Evolutionary conservation across 2,888 invertebrate species (phyloP), one percentile per base, ranked within the genome.

Genomic region (Calameuta idolon): DNA sequence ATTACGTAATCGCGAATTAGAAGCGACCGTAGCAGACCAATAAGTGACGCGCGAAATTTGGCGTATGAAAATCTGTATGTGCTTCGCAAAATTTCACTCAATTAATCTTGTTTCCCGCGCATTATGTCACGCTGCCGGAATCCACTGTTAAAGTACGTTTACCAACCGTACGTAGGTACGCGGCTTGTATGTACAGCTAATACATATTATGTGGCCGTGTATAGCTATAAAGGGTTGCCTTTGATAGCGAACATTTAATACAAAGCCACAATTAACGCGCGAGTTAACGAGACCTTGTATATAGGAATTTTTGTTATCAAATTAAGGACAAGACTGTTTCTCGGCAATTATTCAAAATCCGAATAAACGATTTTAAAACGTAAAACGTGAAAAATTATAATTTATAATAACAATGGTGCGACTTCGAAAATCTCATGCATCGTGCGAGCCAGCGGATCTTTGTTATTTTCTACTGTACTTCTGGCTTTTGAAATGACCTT

Each of bases 201-300:
- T 40, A 40, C 23, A 55, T 55, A 23, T 55, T 55, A 55, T 9
- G 23, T 9, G 5, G 23, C 5, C 5, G 0, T 9, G 55, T 23
- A 55, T 23, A 23, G 23, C 55, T 9, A 9, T 23, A 23, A 9
- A 9, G 23, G 55, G 23, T 55, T 23, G 55, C 55, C 71, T 71
- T 31, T 71, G 71, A 69, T 71, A 71, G 33, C 12, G 12, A 31
- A 33, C 31, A 31, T 33, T 71, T 71, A 34, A 33, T 71, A 9
- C 15, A 31, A 71, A 71, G 71, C 71, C 71, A 71, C 31, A 71
- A 31, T 71, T 71, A 31, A 23, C 33, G 71, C 71, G 71, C 55
- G 5, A 55, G 55, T 9, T 55, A 55, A 55, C 55, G 23, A 55
- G 55, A 55, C 9, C 9, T 55, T 55, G 4, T 55, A 35, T 12